These are phyloP conservation scores for Conchocele bisecta DNA, from an alignment of 2,888 invertebrate genomes.

Conservation along the genomic window DNA sequence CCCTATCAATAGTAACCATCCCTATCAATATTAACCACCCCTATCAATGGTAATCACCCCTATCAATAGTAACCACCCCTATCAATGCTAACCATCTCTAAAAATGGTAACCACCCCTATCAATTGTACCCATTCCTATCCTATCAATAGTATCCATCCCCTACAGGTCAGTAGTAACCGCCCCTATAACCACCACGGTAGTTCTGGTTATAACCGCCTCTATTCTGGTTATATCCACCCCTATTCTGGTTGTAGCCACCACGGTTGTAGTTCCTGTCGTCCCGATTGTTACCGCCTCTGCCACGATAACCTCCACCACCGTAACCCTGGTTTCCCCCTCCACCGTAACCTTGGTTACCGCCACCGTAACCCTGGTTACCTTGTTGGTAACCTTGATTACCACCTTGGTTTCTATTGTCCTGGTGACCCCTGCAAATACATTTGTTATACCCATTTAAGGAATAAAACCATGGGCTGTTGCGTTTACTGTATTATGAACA, in stretches of 20 bases:
- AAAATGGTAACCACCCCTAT: too few species aligned
- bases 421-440: neutral
- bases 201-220: constrained; percentile 47
- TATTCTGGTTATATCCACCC: constrained; percentile 38
- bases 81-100: too few species aligned
- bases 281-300: constrained; percentile 32
- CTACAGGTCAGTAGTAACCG: constrained; percentile 46
- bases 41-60: too few species aligned
- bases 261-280: constrained; percentile 30
- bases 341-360: constrained; percentile 32
- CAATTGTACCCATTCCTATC: too few species aligned
- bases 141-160: too few species aligned
- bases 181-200: constrained; percentile 46
- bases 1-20: too few species aligned
- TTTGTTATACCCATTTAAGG: too few species aligned
- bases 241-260: constrained; percentile 25
- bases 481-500: too few species aligned
- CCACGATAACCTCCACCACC: constrained; percentile 12
- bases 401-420: constrained; percentile 9
- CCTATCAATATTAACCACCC: too few species aligned
- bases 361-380: constrained; percentile 12
- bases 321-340: constrained; percentile 16
- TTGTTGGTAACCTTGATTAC: constrained; percentile 26
- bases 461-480: too few species aligned
- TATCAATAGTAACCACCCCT: too few species aligned